Evolutionary conservation across 2,888 invertebrate species (phyloP), one percentile per base, ranked within the genome.

Genomic region (Amphipyra tragopoginis): DNA sequence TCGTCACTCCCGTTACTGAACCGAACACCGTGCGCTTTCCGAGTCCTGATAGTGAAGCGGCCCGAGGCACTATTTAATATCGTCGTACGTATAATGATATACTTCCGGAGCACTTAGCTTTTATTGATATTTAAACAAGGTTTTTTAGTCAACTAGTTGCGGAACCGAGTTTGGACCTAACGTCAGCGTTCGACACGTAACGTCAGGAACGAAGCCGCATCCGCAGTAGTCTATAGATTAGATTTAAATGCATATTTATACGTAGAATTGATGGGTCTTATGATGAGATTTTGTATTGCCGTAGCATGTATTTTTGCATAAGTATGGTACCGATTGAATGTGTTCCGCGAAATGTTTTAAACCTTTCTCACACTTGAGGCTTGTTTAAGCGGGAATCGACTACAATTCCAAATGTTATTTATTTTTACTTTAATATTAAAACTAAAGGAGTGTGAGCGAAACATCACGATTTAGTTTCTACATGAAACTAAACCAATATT

Each of bases 251-350:
- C 85, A 82, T 88, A 88, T 89, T 85, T 85, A 86, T 86, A 84
- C 80, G 80, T 86, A 84, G 82, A 67, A 36, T 67, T 57, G 80
- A 79, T 80, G 79, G 85, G 83, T 87, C 88, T 86, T 88, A 87
- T 87, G 88, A 88, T 86, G 88, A 91, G 86, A 89, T 91, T 91
- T 90, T 90, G 89, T 88, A 88, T 86, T 76, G 88, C 86, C 82
- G 83, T 83, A 81, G 80, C 65, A 53, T 86, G 87, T 90, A 90
- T 90, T 89, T 90, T 90, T 90, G 86, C 89, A 88, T 85, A 85
- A 82, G 84, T 85, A 81, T 82, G 82, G 77, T 77, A 78, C 70
- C 67, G 74, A 54, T 59, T 44, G 62, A 73, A 57, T 57, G 64
- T 70, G 49, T 58, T 55, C 63, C 67, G 68, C 61, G 36, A 59